Percentiles rank a stretch among this genome's conserved stretches.
These are phyloP conservation scores for Sebastes diploproa DNA, from an alignment of 2,797 vertebrate genomes.

Conservation along the genomic window DNA sequence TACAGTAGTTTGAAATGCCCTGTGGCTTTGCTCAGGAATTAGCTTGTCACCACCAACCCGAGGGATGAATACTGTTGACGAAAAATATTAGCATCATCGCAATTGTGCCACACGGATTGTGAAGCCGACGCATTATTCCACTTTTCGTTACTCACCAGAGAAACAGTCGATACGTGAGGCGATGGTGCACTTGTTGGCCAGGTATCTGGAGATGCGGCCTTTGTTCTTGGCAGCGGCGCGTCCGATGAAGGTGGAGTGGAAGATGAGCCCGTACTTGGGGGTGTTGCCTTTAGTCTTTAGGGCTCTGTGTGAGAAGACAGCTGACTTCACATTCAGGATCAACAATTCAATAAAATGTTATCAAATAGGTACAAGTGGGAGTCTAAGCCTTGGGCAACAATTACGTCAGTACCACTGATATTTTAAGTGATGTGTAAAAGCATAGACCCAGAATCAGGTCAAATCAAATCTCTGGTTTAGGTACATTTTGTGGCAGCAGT, in stretches of 20 bases:
- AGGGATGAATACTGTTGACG: slow-evolving; percentile 95
- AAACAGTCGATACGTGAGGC: slow-evolving; percentile 97
- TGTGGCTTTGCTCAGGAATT: slow-evolving; percentile 86
- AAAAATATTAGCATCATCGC: slow-evolving; percentile 96
- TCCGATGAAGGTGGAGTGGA: slow-evolving; percentile 98
- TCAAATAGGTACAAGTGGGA: neutral
- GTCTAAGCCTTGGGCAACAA: neutral
- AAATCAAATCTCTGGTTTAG: no score
- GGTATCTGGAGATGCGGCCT: slow-evolving; percentile 94
- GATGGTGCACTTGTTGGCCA: slow-evolving; percentile 98
- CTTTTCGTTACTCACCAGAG: slow-evolving; percentile 82
- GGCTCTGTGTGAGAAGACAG: slow-evolving; percentile 82
- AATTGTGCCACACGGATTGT: neutral
- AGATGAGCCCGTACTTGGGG: slow-evolving; percentile 96
- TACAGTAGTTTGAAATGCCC: rapidly evolving
- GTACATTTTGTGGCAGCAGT: no score
- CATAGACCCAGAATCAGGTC: no score
- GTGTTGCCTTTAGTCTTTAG: slow-evolving; percentile 96
- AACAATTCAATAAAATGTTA: neutral
- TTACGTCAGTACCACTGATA: neutral
- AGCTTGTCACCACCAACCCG: slow-evolving; percentile 80
- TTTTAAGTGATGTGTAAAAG: neutral
- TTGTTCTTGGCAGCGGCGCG: slow-evolving; percentile 97
- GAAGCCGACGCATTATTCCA: rapidly evolving
- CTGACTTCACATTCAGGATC: slow-evolving; percentile 7